Conservation (phyloP, 2,797 vertebrate genomes). For the Mus caroli region DNA sequence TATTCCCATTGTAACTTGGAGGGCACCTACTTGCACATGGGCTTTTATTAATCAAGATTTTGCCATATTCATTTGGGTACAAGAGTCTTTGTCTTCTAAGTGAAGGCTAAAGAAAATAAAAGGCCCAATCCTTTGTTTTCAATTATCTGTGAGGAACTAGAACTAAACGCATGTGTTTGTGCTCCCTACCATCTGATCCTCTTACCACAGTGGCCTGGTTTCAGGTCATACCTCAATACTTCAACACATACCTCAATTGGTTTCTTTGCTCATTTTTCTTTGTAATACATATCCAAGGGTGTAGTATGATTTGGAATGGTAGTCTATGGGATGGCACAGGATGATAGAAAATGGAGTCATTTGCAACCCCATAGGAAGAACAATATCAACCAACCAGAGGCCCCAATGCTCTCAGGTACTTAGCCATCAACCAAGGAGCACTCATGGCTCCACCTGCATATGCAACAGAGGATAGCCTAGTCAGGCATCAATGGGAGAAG, state of each 20-base stretch:
- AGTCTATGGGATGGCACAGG: too few relatives aligned
- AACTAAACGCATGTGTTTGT: not conserved
- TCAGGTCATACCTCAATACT: too few relatives aligned
- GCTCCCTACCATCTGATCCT: not conserved
- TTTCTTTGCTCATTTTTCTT: not conserved
- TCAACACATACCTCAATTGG: not conserved
- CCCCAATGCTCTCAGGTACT: too few relatives aligned
- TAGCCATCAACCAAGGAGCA: too few relatives aligned
- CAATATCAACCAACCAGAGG: too few relatives aligned
- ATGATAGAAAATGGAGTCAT: too few relatives aligned
- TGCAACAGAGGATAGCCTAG: too few relatives aligned
- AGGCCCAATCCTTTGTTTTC: not conserved
- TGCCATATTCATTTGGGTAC: not conserved
- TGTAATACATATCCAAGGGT: not conserved
- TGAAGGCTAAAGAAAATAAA: constrained; percentile 2
- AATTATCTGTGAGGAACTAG: not conserved
- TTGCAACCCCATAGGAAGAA: too few relatives aligned
- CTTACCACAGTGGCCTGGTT: not conserved
- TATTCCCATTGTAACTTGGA: not conserved
- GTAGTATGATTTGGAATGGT: not conserved
- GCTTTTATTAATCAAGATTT: not conserved
- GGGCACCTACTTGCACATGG: too few relatives aligned
- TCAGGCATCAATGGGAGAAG: too few relatives aligned
- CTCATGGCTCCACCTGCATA: too few relatives aligned
- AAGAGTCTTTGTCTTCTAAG: not conserved